A percentile compares a stretch with the other conserved stretches of the same genome.
Evolutionary conservation across 2,113 vertebrate genomes (phyloP).

Genomic region (Xenus cinereus): DNA sequence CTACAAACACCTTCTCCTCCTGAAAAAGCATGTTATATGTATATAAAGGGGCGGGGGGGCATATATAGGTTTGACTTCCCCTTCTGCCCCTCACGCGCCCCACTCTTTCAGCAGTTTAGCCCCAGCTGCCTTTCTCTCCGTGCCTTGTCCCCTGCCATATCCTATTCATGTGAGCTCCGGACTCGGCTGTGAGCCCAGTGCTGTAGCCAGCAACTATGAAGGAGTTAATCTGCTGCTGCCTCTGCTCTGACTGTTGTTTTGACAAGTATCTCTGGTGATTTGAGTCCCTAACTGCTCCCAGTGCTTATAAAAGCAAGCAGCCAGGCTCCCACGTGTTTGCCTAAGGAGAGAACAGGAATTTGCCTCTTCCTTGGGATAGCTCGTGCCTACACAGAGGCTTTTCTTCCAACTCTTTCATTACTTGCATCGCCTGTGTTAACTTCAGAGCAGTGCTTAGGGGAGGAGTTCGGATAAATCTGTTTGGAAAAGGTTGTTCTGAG

Average conservation of each 20-base stretch:
- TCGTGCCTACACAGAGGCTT: not conserved
- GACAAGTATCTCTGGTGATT: slow-evolving; percentile 60
- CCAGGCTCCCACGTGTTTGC: slow-evolving; percentile 33
- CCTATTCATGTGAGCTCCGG: not conserved
- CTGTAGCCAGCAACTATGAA: not conserved
- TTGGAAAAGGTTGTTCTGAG: not conserved
- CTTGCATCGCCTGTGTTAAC: not conserved
- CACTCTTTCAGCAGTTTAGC: not conserved
- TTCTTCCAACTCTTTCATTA: not conserved
- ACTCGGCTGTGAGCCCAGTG: not conserved
- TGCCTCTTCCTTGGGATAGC: not conserved
- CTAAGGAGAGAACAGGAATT: slow-evolving; percentile 35
- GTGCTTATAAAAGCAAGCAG: slow-evolving; percentile 40
- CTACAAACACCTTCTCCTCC: not conserved
- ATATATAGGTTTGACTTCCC: not conserved
- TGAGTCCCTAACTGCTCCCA: slow-evolving; percentile 58
- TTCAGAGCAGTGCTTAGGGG: not conserved
- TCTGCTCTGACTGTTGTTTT: slow-evolving; percentile 52
- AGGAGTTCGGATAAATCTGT: not conserved
- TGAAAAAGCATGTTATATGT: not conserved
- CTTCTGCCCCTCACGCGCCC: not conserved
- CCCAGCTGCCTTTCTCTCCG: not conserved
- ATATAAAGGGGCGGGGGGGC: accelerated
- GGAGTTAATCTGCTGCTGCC: slow-evolving; percentile 52
- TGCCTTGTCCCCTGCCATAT: not conserved